A percentile compares a stretch with the other conserved stretches of the same genome.
Conservation (phyloP, 1,140 invertebrate genomes). For the Tribolium madens region DNA sequence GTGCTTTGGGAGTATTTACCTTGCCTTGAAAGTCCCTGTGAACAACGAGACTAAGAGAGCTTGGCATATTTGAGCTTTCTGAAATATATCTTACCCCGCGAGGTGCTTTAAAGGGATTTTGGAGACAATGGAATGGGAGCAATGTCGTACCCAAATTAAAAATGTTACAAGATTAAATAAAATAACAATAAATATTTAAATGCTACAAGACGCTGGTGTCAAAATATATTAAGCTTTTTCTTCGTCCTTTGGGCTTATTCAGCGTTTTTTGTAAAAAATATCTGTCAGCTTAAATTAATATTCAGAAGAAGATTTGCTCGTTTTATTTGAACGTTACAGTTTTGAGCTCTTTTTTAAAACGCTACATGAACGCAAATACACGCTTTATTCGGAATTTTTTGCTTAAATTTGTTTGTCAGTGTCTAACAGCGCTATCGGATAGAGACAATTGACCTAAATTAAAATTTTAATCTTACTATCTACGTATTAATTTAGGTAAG, state of each 20-base stretch:
- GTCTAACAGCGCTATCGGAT: too few relatives aligned
- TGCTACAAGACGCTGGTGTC: constrained; percentile 9
- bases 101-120: constrained; percentile 50
- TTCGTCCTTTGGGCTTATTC: not conserved
- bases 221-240: constrained; percentile 15
- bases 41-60: constrained; percentile 50
- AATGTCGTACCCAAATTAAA: constrained; percentile 48
- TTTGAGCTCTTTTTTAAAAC: not conserved
- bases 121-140: constrained; percentile 39
- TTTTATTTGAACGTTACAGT: not conserved
- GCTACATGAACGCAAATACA: too few relatives aligned
- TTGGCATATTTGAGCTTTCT: constrained; percentile 51
- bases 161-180: constrained; percentile 24
- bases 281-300: not conserved
- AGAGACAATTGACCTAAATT: too few relatives aligned
- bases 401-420: too few relatives aligned
- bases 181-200: constrained; percentile 34
- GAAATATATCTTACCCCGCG: constrained; percentile 50
- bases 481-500: too few relatives aligned
- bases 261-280: not conserved
- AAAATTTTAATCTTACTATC: too few relatives aligned
- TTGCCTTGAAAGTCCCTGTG: constrained; percentile 48
- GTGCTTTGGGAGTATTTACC: constrained; percentile 54
- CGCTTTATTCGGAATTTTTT: too few relatives aligned
- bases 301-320: not conserved